Conservation (phyloP, 2,797 vertebrate genomes). For the Gephyroberyx darwinii region DNA sequence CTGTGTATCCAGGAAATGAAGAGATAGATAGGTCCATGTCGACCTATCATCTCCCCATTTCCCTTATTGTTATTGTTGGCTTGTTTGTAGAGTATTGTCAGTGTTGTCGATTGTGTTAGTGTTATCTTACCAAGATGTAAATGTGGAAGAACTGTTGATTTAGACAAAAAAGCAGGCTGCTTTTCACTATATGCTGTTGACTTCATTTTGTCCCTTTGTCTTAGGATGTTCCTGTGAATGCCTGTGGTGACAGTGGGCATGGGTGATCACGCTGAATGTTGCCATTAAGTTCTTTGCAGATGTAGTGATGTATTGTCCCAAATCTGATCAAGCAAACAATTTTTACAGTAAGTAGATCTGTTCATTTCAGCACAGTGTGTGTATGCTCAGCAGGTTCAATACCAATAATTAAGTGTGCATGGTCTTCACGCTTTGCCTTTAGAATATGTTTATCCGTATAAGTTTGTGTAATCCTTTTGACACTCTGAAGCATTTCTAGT, state of each 20-base stretch:
- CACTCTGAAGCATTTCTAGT: neutral
- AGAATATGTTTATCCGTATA: too few relatives aligned
- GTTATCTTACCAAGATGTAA: neutral
- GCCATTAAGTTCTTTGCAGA: slow-evolving; percentile 52
- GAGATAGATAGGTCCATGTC: neutral
- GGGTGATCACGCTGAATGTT: slow-evolving; percentile 47
- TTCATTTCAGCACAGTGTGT: neutral
- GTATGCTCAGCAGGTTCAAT: neutral
- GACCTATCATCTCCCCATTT: neutral
- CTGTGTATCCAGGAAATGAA: too few relatives aligned
- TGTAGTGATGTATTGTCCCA: slow-evolving; percentile 59
- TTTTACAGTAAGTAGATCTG: slow-evolving; percentile 63
- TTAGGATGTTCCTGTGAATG: slow-evolving; percentile 53
- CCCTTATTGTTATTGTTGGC: neutral
- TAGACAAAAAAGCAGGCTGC: too few relatives aligned
- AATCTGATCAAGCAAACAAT: slow-evolving; percentile 55
- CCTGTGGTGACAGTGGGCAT: slow-evolving; percentile 50
- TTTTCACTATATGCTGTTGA: neutral
- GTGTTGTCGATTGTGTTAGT: too few relatives aligned
- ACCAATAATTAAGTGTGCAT: too few relatives aligned
- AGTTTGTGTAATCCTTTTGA: neutral
- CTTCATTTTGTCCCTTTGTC: slow-evolving; percentile 4
- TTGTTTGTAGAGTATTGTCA: too few relatives aligned
- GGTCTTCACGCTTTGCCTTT: too few relatives aligned
- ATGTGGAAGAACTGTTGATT: too few relatives aligned